phyloP scores from a whole-genome alignment of 2,113 vertebrate species.

The Zeus faber region DNA sequence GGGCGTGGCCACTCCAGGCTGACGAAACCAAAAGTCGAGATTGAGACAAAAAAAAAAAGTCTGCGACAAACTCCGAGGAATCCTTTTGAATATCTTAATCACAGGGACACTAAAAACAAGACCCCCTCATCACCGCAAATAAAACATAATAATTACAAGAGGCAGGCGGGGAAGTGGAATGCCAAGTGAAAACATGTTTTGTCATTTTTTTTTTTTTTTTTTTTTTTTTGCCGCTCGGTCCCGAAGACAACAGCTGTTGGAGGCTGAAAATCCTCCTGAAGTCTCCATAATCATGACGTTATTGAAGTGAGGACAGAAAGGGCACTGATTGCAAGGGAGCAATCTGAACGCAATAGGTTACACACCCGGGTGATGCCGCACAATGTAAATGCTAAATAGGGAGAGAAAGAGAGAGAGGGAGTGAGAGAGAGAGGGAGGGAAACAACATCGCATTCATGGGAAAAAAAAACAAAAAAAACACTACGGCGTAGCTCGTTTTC shows the following conservation, averaged over 20 bases:
- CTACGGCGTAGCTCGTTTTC: conserved; percentile 98
- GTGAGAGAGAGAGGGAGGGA: conserved; percentile 23
- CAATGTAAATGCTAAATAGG: conserved; percentile 86
- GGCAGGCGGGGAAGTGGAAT: conserved; percentile 86
- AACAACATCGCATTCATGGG: conserved; percentile 82
- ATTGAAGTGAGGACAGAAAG: conserved; percentile 99
- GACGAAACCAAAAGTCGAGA: conserved; percentile 73
- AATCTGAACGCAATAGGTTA: conserved; percentile 99
- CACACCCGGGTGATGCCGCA: conserved; percentile 97
- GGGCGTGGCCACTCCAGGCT: conserved; percentile 52
- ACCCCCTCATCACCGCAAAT: conserved; percentile 80
- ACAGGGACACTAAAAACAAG: conserved; percentile 98
- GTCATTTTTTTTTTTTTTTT: conserved; percentile 99
- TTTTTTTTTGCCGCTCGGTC: conserved; percentile 96
- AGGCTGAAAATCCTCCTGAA: conserved; percentile 98
- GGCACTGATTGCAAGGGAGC: conserved; percentile 99
- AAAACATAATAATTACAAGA: conserved; percentile 83
- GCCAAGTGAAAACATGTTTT: conserved; percentile 98
- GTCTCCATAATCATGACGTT: conserved; percentile 99
- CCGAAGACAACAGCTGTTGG: conserved; percentile 99
- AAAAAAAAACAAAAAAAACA: no score
- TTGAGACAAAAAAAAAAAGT: conserved; percentile 68
- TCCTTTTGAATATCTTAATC: conserved; percentile 99
- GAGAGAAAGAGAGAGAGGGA: conserved; percentile 37
- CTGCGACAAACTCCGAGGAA: conserved; percentile 84